Evolutionary conservation across 2,888 invertebrate genomes (phyloP).

Genomic region (Heliconius ismenius): DNA sequence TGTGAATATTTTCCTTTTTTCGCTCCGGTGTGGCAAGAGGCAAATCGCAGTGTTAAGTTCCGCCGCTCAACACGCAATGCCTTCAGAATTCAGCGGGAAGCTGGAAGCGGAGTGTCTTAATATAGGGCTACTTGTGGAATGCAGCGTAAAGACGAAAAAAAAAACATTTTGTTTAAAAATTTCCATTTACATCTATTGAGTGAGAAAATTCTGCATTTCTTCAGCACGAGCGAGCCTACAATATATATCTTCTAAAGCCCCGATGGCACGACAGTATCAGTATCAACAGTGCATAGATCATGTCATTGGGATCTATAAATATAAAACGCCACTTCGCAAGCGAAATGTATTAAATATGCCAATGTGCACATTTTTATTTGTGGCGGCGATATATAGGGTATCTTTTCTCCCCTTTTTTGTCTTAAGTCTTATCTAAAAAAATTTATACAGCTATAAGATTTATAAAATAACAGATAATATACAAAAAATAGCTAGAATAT

Average conservation of each 20-base stretch:
- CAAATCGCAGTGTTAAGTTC: too few species aligned
- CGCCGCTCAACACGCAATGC: too few species aligned
- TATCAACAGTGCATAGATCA: slow-evolving; percentile 44
- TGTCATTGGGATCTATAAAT: slow-evolving; percentile 45
- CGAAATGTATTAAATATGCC: slow-evolving; percentile 43
- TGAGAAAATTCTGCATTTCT: slow-evolving; percentile 10
- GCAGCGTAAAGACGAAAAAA: too few species aligned
- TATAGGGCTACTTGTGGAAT: too few species aligned
- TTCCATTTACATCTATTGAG: background rate
- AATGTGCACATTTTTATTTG: slow-evolving; percentile 41
- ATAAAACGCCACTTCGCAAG: slow-evolving; percentile 39
- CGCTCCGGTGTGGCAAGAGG: too few species aligned
- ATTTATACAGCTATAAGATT: background rate
- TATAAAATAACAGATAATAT: background rate
- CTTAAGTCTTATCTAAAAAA: slow-evolving; percentile 20
- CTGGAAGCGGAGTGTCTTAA: too few species aligned
- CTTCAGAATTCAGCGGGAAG: too few species aligned
- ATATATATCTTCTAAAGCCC: slow-evolving; percentile 23
- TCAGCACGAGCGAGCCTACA: background rate
- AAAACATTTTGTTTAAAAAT: background rate
- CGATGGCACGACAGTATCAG: slow-evolving; percentile 36
- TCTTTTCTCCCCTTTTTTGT: slow-evolving; percentile 36
- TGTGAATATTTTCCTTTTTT: too few species aligned
- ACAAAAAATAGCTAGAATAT: background rate
- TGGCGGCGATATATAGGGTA: slow-evolving; percentile 43